Percentiles rank a stretch among this genome's conserved stretches.
phyloP scores from a whole-genome alignment of 2,113 vertebrate species.

The Dipodomys spectabilis region DNA sequence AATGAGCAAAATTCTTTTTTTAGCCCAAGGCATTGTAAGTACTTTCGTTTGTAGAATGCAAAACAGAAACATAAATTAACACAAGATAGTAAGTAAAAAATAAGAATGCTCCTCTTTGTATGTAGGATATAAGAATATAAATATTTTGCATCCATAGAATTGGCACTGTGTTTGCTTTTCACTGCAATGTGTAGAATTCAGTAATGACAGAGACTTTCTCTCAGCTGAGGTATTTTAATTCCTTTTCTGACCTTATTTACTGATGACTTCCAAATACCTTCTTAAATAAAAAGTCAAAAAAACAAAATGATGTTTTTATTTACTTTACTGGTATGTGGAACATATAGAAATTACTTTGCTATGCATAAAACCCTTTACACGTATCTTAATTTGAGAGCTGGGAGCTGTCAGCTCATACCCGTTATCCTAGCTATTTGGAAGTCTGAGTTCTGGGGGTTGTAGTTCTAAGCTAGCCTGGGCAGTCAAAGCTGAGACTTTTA shows the following conservation, averaged over 20 bases:
- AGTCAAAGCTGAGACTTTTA: too few species aligned
- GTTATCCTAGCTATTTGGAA: too few species aligned
- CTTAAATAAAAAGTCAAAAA: constrained; percentile 19
- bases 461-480: too few species aligned
- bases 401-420: too few species aligned
- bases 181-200: constrained; percentile 28
- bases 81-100: neutral
- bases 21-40: neutral
- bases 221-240: neutral
- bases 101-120: neutral
- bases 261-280: neutral
- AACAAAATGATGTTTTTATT: constrained; percentile 10
- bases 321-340: neutral
- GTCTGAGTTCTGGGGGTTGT: too few species aligned
- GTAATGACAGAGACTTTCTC: neutral
- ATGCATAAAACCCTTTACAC: too few species aligned
- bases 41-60: constrained; percentile 5
- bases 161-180: neutral
- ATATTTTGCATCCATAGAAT: neutral
- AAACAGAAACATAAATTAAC: constrained; percentile 31
- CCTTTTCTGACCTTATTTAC: neutral
- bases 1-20: constrained; percentile 26
- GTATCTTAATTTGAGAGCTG: too few species aligned
- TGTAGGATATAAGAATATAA: constrained; percentile 11
- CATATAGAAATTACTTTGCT: neutral